A percentile compares a stretch with the other conserved stretches of the same genome.
phyloP scores from a whole-genome alignment of 2,113 vertebrate species.

The Amphiprion ocellaris region DNA sequence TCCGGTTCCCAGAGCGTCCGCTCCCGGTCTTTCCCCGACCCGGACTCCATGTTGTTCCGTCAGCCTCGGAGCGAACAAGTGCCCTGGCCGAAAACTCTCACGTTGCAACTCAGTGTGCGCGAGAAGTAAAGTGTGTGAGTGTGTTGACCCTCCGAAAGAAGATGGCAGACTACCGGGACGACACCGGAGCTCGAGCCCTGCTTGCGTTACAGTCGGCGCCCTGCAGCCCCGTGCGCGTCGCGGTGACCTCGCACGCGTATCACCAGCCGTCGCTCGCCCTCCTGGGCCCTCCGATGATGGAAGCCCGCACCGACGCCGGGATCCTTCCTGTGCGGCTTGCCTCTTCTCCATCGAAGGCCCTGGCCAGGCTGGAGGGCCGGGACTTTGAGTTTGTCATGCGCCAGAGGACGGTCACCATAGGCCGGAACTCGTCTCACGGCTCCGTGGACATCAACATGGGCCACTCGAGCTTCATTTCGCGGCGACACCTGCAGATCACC shows the following conservation, averaged over 20 bases:
- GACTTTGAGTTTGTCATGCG: conserved; percentile 98
- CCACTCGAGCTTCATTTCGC: conserved; percentile 97
- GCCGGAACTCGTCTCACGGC: conserved; percentile 97
- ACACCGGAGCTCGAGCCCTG: conserved; percentile 91
- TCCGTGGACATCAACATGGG: conserved; percentile 98
- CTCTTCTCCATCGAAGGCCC: conserved; percentile 77
- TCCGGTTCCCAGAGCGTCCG: conserved; percentile 57
- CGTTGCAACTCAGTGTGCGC: conserved; percentile 76
- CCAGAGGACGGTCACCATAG: conserved; percentile 93
- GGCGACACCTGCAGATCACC: conserved; percentile 93
- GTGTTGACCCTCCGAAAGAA: conserved; percentile 76
- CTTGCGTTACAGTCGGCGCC: conserved; percentile 92
- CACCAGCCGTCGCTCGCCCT: conserved; percentile 74
- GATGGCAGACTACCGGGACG: conserved; percentile 93
- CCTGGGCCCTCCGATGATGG: conserved; percentile 64
- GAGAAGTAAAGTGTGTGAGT: conserved; percentile 67
- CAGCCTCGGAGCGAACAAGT: conserved; percentile 81
- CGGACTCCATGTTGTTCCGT: conserved; percentile 85
- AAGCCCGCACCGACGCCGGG: conserved; percentile 57
- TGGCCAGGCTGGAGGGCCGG: conserved; percentile 87
- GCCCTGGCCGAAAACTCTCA: conserved; percentile 77
- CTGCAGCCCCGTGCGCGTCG: conserved; percentile 88
- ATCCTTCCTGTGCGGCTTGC: conserved; percentile 77
- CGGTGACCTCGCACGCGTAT: conserved; percentile 79
- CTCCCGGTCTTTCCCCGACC: conserved; percentile 62